These are phyloP conservation scores for Seladonia tumulorum DNA, from an alignment of 2,888 invertebrate species.

Conservation along the genomic window DNA sequence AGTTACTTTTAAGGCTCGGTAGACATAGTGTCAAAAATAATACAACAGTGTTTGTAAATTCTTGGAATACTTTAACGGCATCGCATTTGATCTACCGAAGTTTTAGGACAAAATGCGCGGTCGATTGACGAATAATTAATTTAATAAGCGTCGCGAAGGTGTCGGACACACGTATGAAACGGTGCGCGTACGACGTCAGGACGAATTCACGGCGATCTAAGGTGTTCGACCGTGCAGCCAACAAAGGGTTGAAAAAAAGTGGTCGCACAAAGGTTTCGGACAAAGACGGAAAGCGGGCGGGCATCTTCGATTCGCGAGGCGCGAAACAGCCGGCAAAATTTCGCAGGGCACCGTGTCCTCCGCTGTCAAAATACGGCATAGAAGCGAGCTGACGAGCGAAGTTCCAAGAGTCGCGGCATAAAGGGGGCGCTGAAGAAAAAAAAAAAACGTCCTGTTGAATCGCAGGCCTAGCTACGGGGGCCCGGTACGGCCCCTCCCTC, in stretches of 20 bases:
- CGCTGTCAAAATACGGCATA: conserved; percentile 83
- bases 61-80: no score
- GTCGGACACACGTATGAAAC: neutral
- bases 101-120: neutral
- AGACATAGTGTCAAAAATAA: no score
- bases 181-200: neutral
- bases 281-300: conserved; percentile 44
- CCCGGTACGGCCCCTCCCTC: neutral
- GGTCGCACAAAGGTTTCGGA: conserved; percentile 28
- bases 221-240: neutral
- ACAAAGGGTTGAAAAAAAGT: conserved; percentile 28
- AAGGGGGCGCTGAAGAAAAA: conserved; percentile 41
- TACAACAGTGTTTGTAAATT: no score
- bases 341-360: conserved; percentile 81
- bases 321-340: conserved; percentile 78
- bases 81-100: no score
- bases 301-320: conserved; percentile 58
- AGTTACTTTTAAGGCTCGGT: no score
- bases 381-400: conserved; percentile 73
- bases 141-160: neutral
- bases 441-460: conserved; percentile 52
- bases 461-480: conserved; percentile 50
- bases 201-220: conserved; percentile 9
- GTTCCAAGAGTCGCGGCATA: conserved; percentile 61
- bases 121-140: neutral